These are phyloP conservation scores for Drosophila mettleri DNA, from an alignment of 2,888 invertebrate genomes.

Conservation along the genomic window DNA sequence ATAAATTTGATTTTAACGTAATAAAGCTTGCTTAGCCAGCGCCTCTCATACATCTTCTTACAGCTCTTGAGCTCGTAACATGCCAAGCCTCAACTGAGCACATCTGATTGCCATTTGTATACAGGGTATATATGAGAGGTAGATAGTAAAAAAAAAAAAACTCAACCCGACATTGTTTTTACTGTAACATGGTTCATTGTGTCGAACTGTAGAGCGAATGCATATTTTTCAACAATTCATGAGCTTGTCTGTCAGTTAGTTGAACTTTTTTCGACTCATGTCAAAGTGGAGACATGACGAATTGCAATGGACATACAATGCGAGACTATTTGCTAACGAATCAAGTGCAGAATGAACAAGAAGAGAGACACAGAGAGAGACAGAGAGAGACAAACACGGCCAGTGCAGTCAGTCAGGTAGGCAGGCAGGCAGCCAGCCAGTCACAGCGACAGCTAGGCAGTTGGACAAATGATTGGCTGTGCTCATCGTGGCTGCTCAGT, in stretches of 20 bases:
- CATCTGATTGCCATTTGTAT: neutral
- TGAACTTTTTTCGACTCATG: slow-evolving; percentile 36
- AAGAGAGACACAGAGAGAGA: neutral
- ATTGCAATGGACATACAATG: slow-evolving; percentile 38
- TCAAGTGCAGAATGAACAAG: neutral
- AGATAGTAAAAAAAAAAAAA: slow-evolving; percentile 21
- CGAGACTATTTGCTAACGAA: slow-evolving; percentile 26
- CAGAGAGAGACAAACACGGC: neutral
- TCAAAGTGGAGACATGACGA: slow-evolving; percentile 18
- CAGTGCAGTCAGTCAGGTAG: neutral
- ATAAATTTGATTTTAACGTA: no score
- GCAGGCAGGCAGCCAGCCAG: neutral
- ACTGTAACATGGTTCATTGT: slow-evolving; percentile 19
- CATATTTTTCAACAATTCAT: slow-evolving; percentile 65
- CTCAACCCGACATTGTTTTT: slow-evolving; percentile 27
- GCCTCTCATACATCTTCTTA: neutral
- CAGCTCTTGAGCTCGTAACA: no score
- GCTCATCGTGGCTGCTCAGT: slow-evolving; percentile 21
- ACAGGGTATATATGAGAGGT: slow-evolving; percentile 8
- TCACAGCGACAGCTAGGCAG: neutral
- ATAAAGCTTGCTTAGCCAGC: no score
- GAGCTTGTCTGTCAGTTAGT: slow-evolving; percentile 44
- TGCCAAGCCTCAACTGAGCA: neutral
- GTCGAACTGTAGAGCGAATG: neutral
- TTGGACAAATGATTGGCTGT: slow-evolving; percentile 41